Evolutionary conservation across 2,797 vertebrate genomes (phyloP).

Genomic region (Pitangus sulphuratus): DNA sequence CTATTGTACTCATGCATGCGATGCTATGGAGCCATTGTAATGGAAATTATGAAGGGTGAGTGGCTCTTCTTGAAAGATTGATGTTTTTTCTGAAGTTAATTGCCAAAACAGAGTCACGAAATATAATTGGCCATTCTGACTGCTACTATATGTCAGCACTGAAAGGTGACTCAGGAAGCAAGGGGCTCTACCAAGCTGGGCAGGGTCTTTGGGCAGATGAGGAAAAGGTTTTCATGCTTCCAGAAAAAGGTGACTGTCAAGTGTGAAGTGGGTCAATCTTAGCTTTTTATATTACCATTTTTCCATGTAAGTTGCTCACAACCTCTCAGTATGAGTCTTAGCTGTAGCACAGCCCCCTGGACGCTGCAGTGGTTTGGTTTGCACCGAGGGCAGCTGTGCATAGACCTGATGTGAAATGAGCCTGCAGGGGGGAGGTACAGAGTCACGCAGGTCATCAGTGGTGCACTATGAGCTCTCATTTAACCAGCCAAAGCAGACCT

Average conservation of each 20-base stretch:
- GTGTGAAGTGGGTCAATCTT: neutral
- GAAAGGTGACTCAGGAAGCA: neutral
- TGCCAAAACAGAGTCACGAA: neutral
- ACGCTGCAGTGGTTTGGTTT: accelerated
- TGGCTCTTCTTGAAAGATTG: neutral
- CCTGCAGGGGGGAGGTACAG: neutral
- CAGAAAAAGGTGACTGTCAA: neutral
- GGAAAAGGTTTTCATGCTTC: neutral
- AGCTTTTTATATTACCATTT: neutral
- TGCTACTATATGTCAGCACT: neutral
- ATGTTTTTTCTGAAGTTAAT: neutral
- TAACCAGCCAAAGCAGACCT: neutral
- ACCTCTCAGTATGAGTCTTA: neutral
- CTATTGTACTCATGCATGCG: neutral
- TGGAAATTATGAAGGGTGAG: neutral
- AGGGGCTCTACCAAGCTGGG: neutral
- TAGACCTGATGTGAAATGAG: neutral
- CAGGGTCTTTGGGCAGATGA: neutral
- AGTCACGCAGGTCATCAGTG: neutral
- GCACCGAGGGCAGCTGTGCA: accelerated
- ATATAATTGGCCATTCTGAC: neutral
- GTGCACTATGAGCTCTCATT: neutral
- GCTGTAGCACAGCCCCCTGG: neutral
- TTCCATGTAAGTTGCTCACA: neutral
- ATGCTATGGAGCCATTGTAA: neutral